phyloP scores from a whole-genome alignment of 92 coral and sea anemone genomes.

The Siderastrea siderea region DNA sequence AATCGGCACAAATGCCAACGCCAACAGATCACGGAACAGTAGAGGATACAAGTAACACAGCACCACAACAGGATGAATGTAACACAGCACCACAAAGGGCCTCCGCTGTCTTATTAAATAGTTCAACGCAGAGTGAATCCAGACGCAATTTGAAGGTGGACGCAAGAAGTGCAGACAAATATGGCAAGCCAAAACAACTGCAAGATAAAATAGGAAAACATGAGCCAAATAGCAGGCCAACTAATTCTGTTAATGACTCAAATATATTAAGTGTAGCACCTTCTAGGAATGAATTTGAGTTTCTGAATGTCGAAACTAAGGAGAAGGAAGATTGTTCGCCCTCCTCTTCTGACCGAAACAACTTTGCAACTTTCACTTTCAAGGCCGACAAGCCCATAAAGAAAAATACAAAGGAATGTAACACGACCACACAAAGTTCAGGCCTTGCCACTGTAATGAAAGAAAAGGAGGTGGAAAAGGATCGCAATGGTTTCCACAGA shows the following conservation, averaged over 20 bases:
- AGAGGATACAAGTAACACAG: neutral
- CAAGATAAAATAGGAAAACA: neutral
- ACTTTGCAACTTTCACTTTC: neutral
- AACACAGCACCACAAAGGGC: neutral
- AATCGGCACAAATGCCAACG: neutral
- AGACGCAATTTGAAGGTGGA: neutral
- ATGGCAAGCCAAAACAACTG: neutral
- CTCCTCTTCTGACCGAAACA: slow-evolving; percentile 15
- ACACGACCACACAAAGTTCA: neutral
- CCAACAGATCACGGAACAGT: neutral
- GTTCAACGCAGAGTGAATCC: neutral
- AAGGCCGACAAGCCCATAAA: neutral
- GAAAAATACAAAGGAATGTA: no score
- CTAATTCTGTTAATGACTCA: neutral
- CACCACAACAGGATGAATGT: neutral
- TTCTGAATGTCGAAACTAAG: slow-evolving; percentile 1
- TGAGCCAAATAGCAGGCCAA: neutral
- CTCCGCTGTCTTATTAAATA: neutral
- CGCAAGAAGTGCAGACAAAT: neutral
- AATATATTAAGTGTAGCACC: neutral
- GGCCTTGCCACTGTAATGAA: neutral
- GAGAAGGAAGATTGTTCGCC: neutral
- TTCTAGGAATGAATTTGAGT: neutral
- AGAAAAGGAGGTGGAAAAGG: neutral
- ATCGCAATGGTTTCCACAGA: no score